Percentiles rank a stretch among this genome's conserved stretches.
These are phyloP conservation scores for Tupaia tana DNA, from an alignment of 2,113 vertebrate species.

Conservation along the genomic window DNA sequence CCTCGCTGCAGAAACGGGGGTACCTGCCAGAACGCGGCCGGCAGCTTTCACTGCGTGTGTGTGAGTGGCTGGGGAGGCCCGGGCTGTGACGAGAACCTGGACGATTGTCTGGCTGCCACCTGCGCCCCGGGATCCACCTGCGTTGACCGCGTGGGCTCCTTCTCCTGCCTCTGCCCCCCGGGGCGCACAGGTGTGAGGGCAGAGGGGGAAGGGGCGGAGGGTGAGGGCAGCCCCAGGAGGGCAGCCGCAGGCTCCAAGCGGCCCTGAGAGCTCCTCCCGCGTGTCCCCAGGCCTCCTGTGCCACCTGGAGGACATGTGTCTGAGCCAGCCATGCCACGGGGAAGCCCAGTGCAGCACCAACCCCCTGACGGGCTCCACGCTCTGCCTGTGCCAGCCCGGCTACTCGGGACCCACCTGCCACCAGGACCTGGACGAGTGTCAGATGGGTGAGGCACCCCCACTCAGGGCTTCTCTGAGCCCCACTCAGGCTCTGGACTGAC, in stretches of 20 bases:
- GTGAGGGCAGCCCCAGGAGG: not conserved
- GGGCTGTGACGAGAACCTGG: slow-evolving; percentile 78
- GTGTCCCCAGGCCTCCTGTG: slow-evolving; percentile 82
- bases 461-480: not conserved
- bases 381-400: slow-evolving; percentile 84
- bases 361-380: slow-evolving; percentile 75
- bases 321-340: slow-evolving; percentile 80
- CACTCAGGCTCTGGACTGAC: not conserved
- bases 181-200: slow-evolving; percentile 78
- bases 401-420: slow-evolving; percentile 83
- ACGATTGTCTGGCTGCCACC: slow-evolving; percentile 79
- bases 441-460: slow-evolving; percentile 78
- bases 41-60: slow-evolving; percentile 81
- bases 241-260: not conserved
- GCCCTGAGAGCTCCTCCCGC: not conserved
- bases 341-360: slow-evolving; percentile 84
- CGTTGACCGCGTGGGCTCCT: slow-evolving; percentile 80
- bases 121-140: slow-evolving; percentile 81
- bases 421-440: slow-evolving; percentile 84
- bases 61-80: slow-evolving; percentile 79
- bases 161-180: slow-evolving; percentile 81
- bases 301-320: slow-evolving; percentile 83
- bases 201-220: not conserved
- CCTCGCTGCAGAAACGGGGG: slow-evolving; percentile 80
- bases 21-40: slow-evolving; percentile 80